Evolutionary conservation across 2,797 vertebrate species (phyloP).

Genomic region (Catostomus latipinnis): DNA sequence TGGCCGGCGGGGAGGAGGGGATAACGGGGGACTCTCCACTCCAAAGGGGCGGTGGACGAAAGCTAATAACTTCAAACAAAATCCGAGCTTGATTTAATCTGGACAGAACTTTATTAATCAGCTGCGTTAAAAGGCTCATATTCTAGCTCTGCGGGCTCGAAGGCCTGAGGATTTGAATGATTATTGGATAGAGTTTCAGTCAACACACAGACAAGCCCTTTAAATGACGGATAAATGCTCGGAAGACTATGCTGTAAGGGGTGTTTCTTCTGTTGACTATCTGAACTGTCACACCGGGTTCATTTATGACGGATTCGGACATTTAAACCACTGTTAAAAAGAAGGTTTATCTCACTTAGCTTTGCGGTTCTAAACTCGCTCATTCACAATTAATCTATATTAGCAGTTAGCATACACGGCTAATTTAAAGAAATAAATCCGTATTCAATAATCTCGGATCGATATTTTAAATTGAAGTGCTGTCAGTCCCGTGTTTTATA

Average conservation of each 20-base stretch:
- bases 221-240: conserved; percentile 28
- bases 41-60: conserved; percentile 39
- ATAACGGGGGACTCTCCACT: conserved; percentile 37
- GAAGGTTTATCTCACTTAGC: conserved; percentile 54
- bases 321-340: conserved; percentile 56
- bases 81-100: not conserved
- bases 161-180: conserved; percentile 46
- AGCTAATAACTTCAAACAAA: conserved; percentile 33
- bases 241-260: not conserved
- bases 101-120: conserved; percentile 18
- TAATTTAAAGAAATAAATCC: conserved; percentile 16
- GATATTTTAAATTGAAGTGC: conserved; percentile 13
- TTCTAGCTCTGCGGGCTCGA: not conserved
- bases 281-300: not conserved
- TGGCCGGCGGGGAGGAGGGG: conserved; percentile 64
- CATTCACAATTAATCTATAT: conserved; percentile 43
- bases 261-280: not conserved
- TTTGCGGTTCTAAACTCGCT: conserved; percentile 55
- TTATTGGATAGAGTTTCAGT: conserved; percentile 33
- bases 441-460: not conserved
- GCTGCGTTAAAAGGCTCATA: not conserved
- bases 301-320: conserved; percentile 32
- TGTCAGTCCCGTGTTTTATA: conserved; percentile 7
- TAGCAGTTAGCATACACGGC: conserved; percentile 37
- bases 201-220: conserved; percentile 6